phyloP scores from a whole-genome alignment of 2,797 vertebrate genomes.

The Onychomys torridus region DNA sequence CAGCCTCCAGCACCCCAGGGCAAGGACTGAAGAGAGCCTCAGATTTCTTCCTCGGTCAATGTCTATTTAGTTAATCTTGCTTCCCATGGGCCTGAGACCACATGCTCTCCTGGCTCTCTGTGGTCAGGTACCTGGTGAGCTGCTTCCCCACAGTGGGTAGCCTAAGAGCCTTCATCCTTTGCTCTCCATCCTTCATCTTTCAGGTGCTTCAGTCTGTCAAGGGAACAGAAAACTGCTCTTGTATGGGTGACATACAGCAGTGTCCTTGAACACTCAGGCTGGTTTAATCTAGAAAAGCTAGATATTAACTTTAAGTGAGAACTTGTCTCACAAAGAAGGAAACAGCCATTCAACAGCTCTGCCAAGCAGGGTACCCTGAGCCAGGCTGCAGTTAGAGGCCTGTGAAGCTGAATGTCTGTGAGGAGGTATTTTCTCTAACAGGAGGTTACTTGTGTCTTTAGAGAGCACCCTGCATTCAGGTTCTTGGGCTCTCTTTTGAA shows the following conservation, averaged over 20 bases:
- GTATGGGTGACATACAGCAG: background rate
- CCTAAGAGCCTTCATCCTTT: background rate
- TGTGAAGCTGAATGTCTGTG: background rate
- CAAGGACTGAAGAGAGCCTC: background rate
- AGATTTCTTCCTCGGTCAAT: background rate
- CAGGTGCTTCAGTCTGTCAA: background rate
- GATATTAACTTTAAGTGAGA: background rate
- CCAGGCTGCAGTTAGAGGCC: background rate
- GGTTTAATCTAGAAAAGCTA: background rate
- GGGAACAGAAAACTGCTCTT: background rate
- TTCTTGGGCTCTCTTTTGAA: background rate
- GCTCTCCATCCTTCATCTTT: background rate
- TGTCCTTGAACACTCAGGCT: background rate
- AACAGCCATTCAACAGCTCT: background rate
- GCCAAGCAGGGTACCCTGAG: background rate
- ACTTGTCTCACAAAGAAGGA: background rate
- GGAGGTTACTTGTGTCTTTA: background rate
- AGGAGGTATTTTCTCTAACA: background rate
- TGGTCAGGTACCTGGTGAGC: background rate
- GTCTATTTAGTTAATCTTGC: background rate
- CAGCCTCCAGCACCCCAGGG: background rate
- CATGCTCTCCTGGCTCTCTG: background rate
- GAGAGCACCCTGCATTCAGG: too few relatives aligned
- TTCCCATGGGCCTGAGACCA: background rate
- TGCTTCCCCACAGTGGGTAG: background rate